Evolutionary conservation across 2,888 invertebrate species (phyloP).

Genomic region (Lobophora halterata): DNA sequence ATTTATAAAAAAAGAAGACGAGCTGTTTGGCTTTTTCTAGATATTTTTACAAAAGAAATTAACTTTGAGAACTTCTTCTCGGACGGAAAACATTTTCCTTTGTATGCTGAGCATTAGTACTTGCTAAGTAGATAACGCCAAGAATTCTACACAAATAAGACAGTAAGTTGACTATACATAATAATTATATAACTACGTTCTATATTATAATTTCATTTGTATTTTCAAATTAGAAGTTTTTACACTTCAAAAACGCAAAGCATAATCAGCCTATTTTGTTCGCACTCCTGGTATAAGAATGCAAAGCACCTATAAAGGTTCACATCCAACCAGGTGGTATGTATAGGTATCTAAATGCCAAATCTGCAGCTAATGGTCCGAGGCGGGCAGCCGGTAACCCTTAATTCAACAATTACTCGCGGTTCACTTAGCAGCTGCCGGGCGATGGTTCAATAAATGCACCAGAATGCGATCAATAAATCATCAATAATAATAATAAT

Average conservation of each 20-base stretch:
- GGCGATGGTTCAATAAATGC: constrained; percentile 18
- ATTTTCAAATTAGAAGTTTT: no score
- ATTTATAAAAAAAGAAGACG: no score
- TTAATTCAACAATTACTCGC: constrained; percentile 29
- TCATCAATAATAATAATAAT: constrained; percentile 14
- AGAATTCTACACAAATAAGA: constrained; percentile 18
- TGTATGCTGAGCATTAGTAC: constrained; percentile 6
- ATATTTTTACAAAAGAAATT: constrained; percentile 7
- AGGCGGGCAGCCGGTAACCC: constrained; percentile 20
- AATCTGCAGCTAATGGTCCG: constrained; percentile 15
- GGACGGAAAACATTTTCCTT: constrained; percentile 8
- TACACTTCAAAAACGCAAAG: no score
- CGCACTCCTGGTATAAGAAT: no score
- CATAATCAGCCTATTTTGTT: no score
- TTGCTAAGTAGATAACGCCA: constrained; percentile 1
- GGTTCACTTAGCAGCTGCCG: constrained; percentile 15
- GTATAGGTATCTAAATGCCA: constrained; percentile 5
- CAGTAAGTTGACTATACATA: no score
- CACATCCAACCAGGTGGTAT: neutral
- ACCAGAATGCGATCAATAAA: constrained; percentile 17
- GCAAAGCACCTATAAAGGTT: neutral
- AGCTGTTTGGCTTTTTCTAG: no score
- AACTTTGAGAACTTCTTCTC: constrained; percentile 2
- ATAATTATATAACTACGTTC: no score
- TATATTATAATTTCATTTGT: no score